phyloP scores from a whole-genome alignment of 2,888 invertebrate genomes.

The Osmoderma eremita region DNA sequence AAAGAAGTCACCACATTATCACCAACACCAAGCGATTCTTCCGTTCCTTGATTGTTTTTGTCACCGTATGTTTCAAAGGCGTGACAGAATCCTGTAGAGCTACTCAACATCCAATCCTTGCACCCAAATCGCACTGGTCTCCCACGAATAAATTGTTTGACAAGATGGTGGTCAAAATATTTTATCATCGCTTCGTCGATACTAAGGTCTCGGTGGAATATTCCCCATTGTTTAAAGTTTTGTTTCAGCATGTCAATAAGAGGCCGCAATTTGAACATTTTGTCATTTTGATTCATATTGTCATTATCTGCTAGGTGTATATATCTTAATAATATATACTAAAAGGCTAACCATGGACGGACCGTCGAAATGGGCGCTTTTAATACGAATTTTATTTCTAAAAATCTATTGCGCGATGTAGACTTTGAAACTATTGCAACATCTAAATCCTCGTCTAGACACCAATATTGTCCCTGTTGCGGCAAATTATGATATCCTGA shows the following conservation, averaged over 20 bases:
- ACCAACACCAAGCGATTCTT: neutral
- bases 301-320: slow-evolving; percentile 36
- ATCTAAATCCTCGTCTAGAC: slow-evolving; percentile 8
- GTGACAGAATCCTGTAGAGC: neutral
- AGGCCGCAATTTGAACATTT: slow-evolving; percentile 36
- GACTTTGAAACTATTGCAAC: slow-evolving; percentile 1
- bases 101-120: neutral
- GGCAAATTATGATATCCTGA: no score
- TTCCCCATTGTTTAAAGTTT: slow-evolving; percentile 17
- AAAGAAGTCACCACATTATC: neutral
- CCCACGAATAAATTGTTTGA: neutral
- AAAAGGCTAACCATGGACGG: no score
- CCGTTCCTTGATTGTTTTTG: neutral
- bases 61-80: neutral
- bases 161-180: slow-evolving; percentile 16
- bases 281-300: slow-evolving; percentile 29
- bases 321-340: no score
- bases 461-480: no score
- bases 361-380: no score
- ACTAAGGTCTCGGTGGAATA: neutral
- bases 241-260: slow-evolving; percentile 21
- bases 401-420: slow-evolving; percentile 25
- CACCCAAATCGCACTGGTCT: neutral
- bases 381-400: slow-evolving; percentile 36
- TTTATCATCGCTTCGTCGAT: slow-evolving; percentile 24